These are phyloP conservation scores for Caloenas nicobarica DNA, from an alignment of 2,113 vertebrate species.

Conservation along the genomic window DNA sequence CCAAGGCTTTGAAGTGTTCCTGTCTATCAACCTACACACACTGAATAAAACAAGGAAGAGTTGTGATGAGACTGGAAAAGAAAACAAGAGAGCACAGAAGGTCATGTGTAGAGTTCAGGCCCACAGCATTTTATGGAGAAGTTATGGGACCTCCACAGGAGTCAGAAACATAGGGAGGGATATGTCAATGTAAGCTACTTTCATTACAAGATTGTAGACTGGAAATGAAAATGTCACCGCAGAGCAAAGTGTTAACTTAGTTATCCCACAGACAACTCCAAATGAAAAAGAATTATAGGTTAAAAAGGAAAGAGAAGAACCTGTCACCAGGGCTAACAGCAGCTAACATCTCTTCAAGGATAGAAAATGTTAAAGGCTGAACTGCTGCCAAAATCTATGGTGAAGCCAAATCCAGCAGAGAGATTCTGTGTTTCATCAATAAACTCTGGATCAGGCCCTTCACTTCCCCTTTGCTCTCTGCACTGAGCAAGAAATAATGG, in stretches of 20 bases:
- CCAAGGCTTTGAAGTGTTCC: background rate
- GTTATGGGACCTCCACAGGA: background rate
- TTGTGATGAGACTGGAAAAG: background rate
- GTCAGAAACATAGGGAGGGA: background rate
- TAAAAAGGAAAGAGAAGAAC: background rate
- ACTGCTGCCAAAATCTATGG: background rate
- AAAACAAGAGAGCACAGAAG: background rate
- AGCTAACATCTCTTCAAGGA: background rate
- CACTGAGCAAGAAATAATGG: background rate
- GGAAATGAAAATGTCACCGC: slow-evolving; percentile 2
- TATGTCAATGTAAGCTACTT: background rate
- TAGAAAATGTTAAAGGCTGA: background rate
- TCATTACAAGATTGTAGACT: background rate
- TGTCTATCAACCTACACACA: background rate
- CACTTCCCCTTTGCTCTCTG: background rate
- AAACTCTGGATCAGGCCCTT: background rate
- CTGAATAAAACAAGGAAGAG: background rate
- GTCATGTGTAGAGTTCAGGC: background rate
- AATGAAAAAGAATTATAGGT: background rate
- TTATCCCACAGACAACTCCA: background rate
- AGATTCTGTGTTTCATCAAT: background rate
- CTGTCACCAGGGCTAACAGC: background rate
- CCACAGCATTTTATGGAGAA: background rate
- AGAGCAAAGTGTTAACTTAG: background rate
- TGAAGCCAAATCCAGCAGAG: background rate